phyloP scores from a whole-genome alignment of 2,797 vertebrate genomes.

The Enteromius argenteus region DNA sequence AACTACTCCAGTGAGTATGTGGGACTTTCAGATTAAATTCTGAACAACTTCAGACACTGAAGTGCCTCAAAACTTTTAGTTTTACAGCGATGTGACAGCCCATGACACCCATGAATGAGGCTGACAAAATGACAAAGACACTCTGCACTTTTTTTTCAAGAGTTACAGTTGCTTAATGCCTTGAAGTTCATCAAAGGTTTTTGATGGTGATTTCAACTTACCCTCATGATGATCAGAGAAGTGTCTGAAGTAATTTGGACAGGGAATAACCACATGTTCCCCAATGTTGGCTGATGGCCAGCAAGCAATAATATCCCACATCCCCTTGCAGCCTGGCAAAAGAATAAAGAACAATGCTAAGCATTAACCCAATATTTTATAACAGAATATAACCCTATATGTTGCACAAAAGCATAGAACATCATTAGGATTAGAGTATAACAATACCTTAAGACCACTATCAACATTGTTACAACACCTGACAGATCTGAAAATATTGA shows the following conservation, averaged over 20 bases:
- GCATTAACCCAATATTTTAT: not conserved
- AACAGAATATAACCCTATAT: too few relatives aligned
- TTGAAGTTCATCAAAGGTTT: slow-evolving; percentile 7
- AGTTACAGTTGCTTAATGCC: not conserved
- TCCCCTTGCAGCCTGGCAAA: slow-evolving; percentile 85
- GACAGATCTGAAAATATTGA: not conserved
- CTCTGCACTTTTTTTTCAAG: not conserved
- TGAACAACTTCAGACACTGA: slow-evolving; percentile 5
- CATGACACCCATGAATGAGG: not conserved
- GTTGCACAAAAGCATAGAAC: too few relatives aligned
- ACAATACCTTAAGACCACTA: not conserved
- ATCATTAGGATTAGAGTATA: not conserved
- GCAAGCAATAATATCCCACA: slow-evolving; percentile 93
- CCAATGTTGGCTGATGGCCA: slow-evolving; percentile 88
- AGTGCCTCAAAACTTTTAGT: not conserved
- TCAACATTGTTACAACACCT: not conserved
- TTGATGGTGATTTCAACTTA: slow-evolving; percentile 57
- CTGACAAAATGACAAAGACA: slow-evolving; percentile 9
- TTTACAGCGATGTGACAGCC: not conserved
- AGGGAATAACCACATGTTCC: slow-evolving; percentile 84
- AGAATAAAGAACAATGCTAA: slow-evolving; percentile 17
- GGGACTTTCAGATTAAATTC: not conserved
- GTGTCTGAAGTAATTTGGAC: slow-evolving; percentile 86
- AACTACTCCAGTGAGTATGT: not conserved
- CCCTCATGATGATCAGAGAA: slow-evolving; percentile 82